These are phyloP conservation scores for Ctenoplectra terminalis DNA, from an alignment of 1,140 invertebrate genomes.

Conservation along the genomic window DNA sequence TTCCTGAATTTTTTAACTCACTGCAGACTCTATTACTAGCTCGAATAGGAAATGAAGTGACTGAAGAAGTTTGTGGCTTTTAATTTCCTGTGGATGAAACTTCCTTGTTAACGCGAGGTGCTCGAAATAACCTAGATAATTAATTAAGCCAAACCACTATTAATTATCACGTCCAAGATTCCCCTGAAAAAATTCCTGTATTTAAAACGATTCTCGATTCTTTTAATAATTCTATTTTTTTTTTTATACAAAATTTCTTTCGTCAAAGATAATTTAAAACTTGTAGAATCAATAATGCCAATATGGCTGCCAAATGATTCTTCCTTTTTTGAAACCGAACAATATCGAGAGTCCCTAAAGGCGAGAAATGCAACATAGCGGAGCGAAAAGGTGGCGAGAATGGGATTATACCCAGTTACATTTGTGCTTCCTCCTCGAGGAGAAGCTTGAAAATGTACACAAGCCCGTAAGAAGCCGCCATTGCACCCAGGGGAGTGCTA, in stretches of 20 bases:
- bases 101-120: neutral
- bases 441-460: conserved; percentile 52
- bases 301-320: neutral
- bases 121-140: neutral
- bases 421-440: neutral
- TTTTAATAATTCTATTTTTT: no score
- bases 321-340: neutral
- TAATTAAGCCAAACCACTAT: neutral
- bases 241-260: no score
- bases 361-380: no score
- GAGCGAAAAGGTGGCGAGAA: conserved; percentile 26
- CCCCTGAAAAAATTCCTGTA: no score
- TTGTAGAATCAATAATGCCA: neutral
- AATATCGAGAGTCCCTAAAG: neutral
- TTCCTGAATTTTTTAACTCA: neutral
- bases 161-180: neutral
- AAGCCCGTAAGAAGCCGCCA: conserved; percentile 65
- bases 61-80: neutral
- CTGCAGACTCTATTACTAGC: neutral
- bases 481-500: conserved; percentile 73
- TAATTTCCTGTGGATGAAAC: neutral
- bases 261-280: no score
- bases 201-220: no score
- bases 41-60: neutral
- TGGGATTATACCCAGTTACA: conserved; percentile 25